Evolutionary conservation across 2,888 invertebrate genomes (phyloP).

Genomic region (Nematopogon swammerdamellus): DNA sequence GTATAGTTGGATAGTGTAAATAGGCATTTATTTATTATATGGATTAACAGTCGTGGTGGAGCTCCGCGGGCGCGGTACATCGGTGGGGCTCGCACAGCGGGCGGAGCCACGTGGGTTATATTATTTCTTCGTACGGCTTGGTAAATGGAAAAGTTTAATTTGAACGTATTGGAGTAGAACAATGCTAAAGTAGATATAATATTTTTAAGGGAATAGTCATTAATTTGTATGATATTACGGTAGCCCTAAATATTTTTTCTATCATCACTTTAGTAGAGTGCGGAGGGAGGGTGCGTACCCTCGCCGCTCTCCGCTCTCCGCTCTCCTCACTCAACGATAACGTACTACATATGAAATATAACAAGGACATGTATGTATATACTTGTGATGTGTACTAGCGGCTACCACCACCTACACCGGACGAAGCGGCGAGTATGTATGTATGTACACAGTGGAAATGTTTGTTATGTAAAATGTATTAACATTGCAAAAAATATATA

Average conservation of each 20-base stretch:
- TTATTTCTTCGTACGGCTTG: slow-evolving; percentile 23
- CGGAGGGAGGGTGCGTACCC: slow-evolving; percentile 13
- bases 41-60: slow-evolving; percentile 25
- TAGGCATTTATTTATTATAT: slow-evolving; percentile 59
- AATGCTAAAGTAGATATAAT: slow-evolving; percentile 53
- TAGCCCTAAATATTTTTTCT: slow-evolving; percentile 46
- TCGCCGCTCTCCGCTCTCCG: slow-evolving; percentile 14
- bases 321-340: slow-evolving; percentile 22
- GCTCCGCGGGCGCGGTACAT: neutral
- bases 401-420: slow-evolving; percentile 26
- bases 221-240: slow-evolving; percentile 58
- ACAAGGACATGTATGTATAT: neutral
- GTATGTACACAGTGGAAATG: slow-evolving; percentile 51
- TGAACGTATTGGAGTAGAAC: slow-evolving; percentile 50
- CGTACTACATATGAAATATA: neutral
- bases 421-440: slow-evolving; percentile 31
- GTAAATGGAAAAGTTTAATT: slow-evolving; percentile 35
- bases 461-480: slow-evolving; percentile 57
- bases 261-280: slow-evolving; percentile 39
- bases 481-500: slow-evolving; percentile 57
- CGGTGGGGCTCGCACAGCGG: neutral
- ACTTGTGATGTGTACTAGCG: neutral
- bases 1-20: slow-evolving; percentile 57
- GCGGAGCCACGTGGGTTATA: neutral
- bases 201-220: slow-evolving; percentile 58